Evolutionary conservation across 2,888 invertebrate species (phyloP).

Genomic region (Eristalis arbustorum): DNA sequence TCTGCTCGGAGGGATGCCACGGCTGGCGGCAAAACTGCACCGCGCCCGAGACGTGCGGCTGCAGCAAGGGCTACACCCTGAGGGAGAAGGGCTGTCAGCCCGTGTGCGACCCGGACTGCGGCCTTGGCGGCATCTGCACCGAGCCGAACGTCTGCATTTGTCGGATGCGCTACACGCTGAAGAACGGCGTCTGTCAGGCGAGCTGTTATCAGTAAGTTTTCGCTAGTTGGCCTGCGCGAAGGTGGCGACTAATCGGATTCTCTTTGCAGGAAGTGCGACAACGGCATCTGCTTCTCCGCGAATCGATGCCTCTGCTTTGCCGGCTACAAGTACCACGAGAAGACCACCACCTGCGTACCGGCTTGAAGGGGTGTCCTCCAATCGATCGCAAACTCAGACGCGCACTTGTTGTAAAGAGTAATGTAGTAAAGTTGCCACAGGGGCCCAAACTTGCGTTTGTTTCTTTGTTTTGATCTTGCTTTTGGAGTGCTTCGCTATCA

Average conservation of each 20-base stretch:
- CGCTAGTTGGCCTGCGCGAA: neutral
- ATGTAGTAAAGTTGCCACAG: neutral
- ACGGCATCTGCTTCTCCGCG: slow-evolving; percentile 78
- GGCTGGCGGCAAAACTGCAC: slow-evolving; percentile 77
- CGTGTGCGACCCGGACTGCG: slow-evolving; percentile 77
- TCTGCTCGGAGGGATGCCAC: slow-evolving; percentile 80
- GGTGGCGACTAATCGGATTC: too few relatives aligned
- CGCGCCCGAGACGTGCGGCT: slow-evolving; percentile 79
- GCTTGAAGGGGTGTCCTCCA: slow-evolving; percentile 59
- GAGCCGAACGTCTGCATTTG: slow-evolving; percentile 84
- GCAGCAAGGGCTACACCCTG: slow-evolving; percentile 79
- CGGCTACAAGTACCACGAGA: slow-evolving; percentile 77
- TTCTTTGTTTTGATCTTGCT: neutral
- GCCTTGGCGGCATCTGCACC: slow-evolving; percentile 82
- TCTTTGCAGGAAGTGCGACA: slow-evolving; percentile 76
- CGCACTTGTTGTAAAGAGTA: neutral
- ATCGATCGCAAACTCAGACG: neutral
- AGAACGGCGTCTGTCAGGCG: slow-evolving; percentile 77
- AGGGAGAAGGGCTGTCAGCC: slow-evolving; percentile 76
- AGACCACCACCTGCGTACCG: slow-evolving; percentile 76
- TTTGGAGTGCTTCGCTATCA: neutral
- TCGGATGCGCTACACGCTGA: slow-evolving; percentile 81
- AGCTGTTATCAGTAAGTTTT: slow-evolving; percentile 78
- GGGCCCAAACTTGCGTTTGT: neutral
- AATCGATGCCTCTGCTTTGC: slow-evolving; percentile 79